Conservation (phyloP, 2,113 vertebrate species). For the Pseudorhombus dupliciocellatus region DNA sequence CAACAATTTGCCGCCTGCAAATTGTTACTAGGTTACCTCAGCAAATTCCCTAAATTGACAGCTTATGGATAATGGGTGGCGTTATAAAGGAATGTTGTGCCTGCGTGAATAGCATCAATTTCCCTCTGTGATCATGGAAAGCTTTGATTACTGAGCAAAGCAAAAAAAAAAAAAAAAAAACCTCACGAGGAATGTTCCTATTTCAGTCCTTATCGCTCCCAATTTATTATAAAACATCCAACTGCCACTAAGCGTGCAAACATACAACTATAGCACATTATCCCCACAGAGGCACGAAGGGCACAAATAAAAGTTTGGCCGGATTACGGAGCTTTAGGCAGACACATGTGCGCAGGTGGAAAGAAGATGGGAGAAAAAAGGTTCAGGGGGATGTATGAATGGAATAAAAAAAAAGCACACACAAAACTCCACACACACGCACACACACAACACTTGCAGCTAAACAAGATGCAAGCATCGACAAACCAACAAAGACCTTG, state of each 20-base stretch:
- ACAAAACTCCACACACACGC: neutral
- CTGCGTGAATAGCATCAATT: conserved; percentile 72
- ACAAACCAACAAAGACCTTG: conserved; percentile 70
- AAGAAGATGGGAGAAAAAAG: neutral
- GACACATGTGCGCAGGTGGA: neutral
- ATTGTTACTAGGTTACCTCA: conserved; percentile 71
- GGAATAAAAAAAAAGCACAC: conserved; percentile 6
- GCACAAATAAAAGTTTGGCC: conserved; percentile 22
- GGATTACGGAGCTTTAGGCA: neutral
- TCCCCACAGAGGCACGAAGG: neutral
- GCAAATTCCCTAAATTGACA: conserved; percentile 78
- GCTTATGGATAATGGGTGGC: conserved; percentile 78
- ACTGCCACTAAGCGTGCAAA: conserved; percentile 18
- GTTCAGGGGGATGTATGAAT: neutral
- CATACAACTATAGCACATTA: conserved; percentile 8
- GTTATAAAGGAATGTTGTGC: conserved; percentile 69
- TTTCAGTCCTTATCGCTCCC: conserved; percentile 41
- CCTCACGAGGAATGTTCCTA: conserved; percentile 54
- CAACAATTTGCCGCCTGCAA: conserved; percentile 67
- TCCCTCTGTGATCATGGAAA: conserved; percentile 67
- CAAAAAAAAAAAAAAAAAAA: conserved; percentile 47
- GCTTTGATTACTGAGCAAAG: conserved; percentile 68
- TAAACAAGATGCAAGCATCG: conserved; percentile 63
- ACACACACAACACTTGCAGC: conserved; percentile 2
- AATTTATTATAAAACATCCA: conserved; percentile 53